Evolutionary conservation across 2,888 invertebrate genomes (phyloP), one percentile per base, ranked within the genome.

Genomic region (Chrysina gloriosa): DNA sequence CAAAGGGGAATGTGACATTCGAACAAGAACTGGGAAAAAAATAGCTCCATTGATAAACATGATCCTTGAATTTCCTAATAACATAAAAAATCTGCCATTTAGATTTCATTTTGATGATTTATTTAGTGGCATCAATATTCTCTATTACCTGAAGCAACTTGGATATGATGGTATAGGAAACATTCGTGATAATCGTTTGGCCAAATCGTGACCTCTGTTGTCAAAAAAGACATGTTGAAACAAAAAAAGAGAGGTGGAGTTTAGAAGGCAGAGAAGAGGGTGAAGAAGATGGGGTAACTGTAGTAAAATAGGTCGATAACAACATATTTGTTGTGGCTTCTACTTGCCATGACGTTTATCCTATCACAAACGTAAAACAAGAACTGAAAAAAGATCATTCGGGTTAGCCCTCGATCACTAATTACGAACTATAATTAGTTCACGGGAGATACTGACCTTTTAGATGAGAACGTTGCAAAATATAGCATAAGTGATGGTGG

Each of bases 101-200:
- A 56, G 50, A 11, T 42, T 73, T 25, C 70, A 52, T 64, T 67
- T 72, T 29, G 71, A 72, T 47, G 70, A 73, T 52, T 34, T 72
- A 2, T 73, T 72, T 45, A 72, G 72, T n/a, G n/a, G n/a, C n/a
- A n/a, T n/a, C n/a, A n/a, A n/a, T n/a, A n/a, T n/a, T n/a, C n/a
- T n/a, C n/a, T n/a, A n/a, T n/a, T n/a, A n/a, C n/a, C n/a, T n/a
- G n/a, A n/a, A n/a, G n/a, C n/a, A n/a, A n/a, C n/a, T n/a, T 3
- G 47, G 19, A 2, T 75, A 75, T 73, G 67, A 65, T 67, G 72
- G 65, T 19, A 73, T 72, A 45, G 74, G 74, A 39, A 73, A 76
- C 21, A 67, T 75, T 16, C 29, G 75, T 7, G 74, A 73, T 58
- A 74, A 77, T 58, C 58, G 72, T 34, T 45, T 76, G n/a, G 73